Evolutionary conservation across 2,888 invertebrate species (phyloP).

Genomic region (Noctua janthe): DNA sequence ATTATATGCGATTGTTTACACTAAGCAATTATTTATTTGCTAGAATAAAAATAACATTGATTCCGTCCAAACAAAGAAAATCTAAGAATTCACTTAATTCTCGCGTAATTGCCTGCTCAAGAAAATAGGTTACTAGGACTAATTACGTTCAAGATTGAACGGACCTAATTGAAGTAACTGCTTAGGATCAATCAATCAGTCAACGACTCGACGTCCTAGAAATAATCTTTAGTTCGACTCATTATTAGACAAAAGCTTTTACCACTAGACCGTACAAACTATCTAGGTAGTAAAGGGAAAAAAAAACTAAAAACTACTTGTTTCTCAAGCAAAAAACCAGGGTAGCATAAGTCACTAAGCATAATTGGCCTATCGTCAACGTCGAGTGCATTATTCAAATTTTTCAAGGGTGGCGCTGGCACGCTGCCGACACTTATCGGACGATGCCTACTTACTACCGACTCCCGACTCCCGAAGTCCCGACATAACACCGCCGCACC

Average conservation of each 20-base stretch:
- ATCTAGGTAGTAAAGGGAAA: neutral
- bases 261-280: neutral
- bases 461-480: slow-evolving; percentile 20
- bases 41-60: neutral
- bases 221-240: neutral
- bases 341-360: slow-evolving; percentile 54
- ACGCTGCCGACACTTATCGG: slow-evolving; percentile 57
- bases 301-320: slow-evolving; percentile 14
- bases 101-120: slow-evolving; percentile 17
- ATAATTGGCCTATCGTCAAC: slow-evolving; percentile 59
- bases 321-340: slow-evolving; percentile 24
- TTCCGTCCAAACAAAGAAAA: slow-evolving; percentile 2
- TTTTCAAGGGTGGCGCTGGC: slow-evolving; percentile 63
- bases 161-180: slow-evolving; percentile 20
- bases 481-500: slow-evolving; percentile 58
- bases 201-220: neutral
- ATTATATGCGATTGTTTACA: neutral
- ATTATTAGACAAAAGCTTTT: slow-evolving; percentile 2
- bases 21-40: neutral
- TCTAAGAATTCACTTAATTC: slow-evolving; percentile 11
- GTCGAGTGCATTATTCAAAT: slow-evolving; percentile 60
- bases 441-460: slow-evolving; percentile 55
- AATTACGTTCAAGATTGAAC: slow-evolving; percentile 15
- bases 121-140: slow-evolving; percentile 27
- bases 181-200: slow-evolving; percentile 8